A percentile compares a stretch with the other conserved stretches of the same genome.
Evolutionary conservation across 2,888 invertebrate genomes (phyloP).

Genomic region (Steinernema hermaphroditum): DNA sequence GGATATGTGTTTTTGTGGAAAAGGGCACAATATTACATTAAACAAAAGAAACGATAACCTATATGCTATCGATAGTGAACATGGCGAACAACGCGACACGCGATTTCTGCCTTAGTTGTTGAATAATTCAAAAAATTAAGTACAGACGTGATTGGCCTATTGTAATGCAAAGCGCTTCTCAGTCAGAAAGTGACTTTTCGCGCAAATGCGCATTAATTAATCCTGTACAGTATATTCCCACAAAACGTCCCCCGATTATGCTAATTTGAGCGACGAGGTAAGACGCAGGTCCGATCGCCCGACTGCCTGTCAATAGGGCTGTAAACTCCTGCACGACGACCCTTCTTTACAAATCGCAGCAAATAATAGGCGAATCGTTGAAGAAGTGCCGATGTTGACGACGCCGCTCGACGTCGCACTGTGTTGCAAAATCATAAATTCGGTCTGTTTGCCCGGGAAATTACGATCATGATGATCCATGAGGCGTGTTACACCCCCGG

Average conservation of each 20-base stretch:
- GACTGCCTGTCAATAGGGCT: conserved; percentile 25
- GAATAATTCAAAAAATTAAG: too few relatives aligned
- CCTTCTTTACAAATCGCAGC: background rate
- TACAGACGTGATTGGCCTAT: too few relatives aligned
- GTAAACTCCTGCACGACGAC: conserved; percentile 20
- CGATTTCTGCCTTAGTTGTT: too few relatives aligned
- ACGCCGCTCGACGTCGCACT: background rate
- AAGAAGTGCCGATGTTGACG: conserved; percentile 19
- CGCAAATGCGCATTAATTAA: conserved; percentile 1
- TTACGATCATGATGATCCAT: conserved; percentile 27
- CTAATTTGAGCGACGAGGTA: background rate
- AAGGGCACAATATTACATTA: too few relatives aligned
- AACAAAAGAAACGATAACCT: too few relatives aligned
- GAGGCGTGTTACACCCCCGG: conserved; percentile 6
- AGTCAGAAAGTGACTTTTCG: background rate
- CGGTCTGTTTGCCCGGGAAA: conserved; percentile 5
- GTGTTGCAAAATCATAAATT: conserved; percentile 31
- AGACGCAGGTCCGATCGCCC: background rate
- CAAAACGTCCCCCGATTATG: background rate
- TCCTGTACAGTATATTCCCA: too few relatives aligned
- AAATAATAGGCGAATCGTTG: conserved; percentile 8
- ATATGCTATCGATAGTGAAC: too few relatives aligned
- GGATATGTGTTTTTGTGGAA: too few relatives aligned
- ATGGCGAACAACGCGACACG: too few relatives aligned
- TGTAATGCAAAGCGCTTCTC: too few relatives aligned